A percentile compares a stretch with the other conserved stretches of the same genome.
phyloP scores from a whole-genome alignment of 1,140 invertebrate species.

The Temnothorax nylanderi region DNA sequence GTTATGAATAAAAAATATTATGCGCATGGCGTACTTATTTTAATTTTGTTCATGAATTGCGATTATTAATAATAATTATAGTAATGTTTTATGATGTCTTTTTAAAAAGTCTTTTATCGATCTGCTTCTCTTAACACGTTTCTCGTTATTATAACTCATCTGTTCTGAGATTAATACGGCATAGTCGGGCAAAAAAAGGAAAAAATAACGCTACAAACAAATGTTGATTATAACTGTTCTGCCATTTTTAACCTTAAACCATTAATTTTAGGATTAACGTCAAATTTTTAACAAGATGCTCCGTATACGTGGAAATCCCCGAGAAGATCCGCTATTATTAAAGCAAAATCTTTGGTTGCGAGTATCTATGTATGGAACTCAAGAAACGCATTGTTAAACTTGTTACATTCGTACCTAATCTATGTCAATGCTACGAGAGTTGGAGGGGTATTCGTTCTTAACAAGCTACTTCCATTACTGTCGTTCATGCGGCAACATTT shows the following conservation, averaged over 20 bases:
- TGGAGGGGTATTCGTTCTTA: constrained; percentile 3
- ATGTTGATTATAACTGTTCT: neutral
- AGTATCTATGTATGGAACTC: neutral
- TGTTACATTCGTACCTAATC: neutral
- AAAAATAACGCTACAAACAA: neutral
- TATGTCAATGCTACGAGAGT: neutral
- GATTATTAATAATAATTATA: neutral
- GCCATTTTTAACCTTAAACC: neutral
- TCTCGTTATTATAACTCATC: too few relatives aligned
- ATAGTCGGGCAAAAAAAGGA: neutral
- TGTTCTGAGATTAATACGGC: neutral
- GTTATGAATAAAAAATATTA: neutral
- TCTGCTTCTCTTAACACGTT: neutral
- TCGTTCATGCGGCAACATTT: constrained; percentile 10
- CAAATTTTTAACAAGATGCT: neutral
- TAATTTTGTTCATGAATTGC: neutral
- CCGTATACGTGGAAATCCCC: neutral
- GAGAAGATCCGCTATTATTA: neutral
- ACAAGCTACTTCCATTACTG: neutral
- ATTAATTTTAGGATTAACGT: neutral
- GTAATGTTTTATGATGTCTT: neutral
- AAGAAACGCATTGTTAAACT: neutral
- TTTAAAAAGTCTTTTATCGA: neutral
- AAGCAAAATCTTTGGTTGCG: neutral
- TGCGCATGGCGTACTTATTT: neutral